These are phyloP conservation scores for Unio pictorum DNA, from an alignment of 2,888 invertebrate genomes.

Conservation along the genomic window DNA sequence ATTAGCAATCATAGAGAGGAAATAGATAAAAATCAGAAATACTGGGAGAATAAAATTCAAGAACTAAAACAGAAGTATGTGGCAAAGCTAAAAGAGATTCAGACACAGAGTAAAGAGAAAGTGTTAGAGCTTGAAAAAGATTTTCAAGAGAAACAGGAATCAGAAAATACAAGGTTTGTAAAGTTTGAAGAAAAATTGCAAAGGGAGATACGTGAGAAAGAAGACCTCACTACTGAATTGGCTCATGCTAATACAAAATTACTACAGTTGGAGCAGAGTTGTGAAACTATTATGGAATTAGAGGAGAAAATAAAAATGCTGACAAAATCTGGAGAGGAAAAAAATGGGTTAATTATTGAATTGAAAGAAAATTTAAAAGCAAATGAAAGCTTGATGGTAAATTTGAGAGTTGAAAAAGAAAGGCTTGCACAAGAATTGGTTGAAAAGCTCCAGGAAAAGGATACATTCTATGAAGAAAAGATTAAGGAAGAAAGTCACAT, in stretches of 20 bases:
- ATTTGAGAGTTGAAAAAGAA: slow-evolving; percentile 7
- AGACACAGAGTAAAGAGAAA: slow-evolving; percentile 33
- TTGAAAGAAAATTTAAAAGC: slow-evolving; percentile 3
- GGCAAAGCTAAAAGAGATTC: slow-evolving; percentile 57
- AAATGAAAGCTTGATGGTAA: slow-evolving; percentile 1
- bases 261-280: slow-evolving; percentile 52
- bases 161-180: slow-evolving; percentile 24
- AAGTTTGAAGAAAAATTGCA: slow-evolving; percentile 34
- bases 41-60: slow-evolving; percentile 47
- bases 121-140: slow-evolving; percentile 22
- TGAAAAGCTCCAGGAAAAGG: too few relatives aligned
- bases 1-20: slow-evolving; percentile 29
- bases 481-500: too few relatives aligned
- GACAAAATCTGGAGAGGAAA: slow-evolving; percentile 7
- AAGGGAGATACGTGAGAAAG: slow-evolving; percentile 43
- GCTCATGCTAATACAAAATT: slow-evolving; percentile 55
- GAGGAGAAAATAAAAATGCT: slow-evolving; percentile 36
- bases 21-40: slow-evolving; percentile 34
- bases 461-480: too few relatives aligned
- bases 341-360: slow-evolving; percentile 1
- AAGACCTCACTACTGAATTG: slow-evolving; percentile 50
- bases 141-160: slow-evolving; percentile 26
- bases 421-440: slow-evolving; percentile 9
- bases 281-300: slow-evolving; percentile 50
- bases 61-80: slow-evolving; percentile 60